Evolutionary conservation across 2,888 invertebrate genomes (phyloP).

Genomic region (Diplolepis rosae): DNA sequence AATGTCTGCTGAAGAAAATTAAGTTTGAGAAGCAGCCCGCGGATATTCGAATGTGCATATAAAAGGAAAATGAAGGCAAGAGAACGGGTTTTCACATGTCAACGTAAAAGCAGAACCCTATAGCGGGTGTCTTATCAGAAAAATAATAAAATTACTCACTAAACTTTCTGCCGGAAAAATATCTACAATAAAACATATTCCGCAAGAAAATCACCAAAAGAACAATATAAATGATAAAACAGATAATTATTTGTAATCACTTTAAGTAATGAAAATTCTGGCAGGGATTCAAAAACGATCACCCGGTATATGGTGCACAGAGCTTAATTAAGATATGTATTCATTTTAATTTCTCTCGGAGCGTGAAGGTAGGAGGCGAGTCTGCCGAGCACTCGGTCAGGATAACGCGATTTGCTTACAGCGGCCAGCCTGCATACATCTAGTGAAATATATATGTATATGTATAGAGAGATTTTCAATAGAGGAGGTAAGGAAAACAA

Average conservation of each 20-base stretch:
- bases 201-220: not conserved
- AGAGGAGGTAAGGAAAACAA: slow-evolving; percentile 63
- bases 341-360: slow-evolving; percentile 71
- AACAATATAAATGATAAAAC: not conserved
- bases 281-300: slow-evolving; percentile 45
- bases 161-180: not conserved
- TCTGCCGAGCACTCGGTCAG: slow-evolving; percentile 57
- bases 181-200: not conserved
- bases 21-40: slow-evolving; percentile 59
- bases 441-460: slow-evolving; percentile 47
- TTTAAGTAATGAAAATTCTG: not conserved
- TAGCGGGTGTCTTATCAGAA: slow-evolving; percentile 47
- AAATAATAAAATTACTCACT: slow-evolving; percentile 8
- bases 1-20: slow-evolving; percentile 45
- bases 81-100: slow-evolving; percentile 45
- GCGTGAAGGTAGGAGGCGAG: slow-evolving; percentile 60
- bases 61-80: slow-evolving; percentile 56
- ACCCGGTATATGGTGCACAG: slow-evolving; percentile 60
- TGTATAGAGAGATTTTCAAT: slow-evolving; percentile 67
- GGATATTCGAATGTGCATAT: slow-evolving; percentile 60
- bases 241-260: not conserved
- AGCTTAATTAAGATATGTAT: slow-evolving; percentile 73
- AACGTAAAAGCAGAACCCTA: slow-evolving; percentile 36
- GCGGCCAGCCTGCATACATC: slow-evolving; percentile 62
- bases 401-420: slow-evolving; percentile 71